These are phyloP conservation scores for Aporrectodea caliginosa DNA, from an alignment of 1,140 invertebrate genomes.

Conservation along the genomic window DNA sequence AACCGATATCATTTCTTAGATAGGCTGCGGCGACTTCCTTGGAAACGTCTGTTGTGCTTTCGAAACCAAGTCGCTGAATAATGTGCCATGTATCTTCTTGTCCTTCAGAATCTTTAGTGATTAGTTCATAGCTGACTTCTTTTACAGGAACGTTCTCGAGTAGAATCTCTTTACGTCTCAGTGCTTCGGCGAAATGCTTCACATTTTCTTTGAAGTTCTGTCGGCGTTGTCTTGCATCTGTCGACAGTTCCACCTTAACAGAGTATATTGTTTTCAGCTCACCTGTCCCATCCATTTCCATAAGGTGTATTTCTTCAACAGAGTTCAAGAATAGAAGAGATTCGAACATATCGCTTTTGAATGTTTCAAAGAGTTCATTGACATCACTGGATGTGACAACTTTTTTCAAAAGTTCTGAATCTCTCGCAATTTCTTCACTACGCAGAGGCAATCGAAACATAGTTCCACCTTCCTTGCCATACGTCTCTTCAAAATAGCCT, in stretches of 20 bases:
- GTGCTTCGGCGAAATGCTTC: not conserved
- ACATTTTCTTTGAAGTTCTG: not conserved
- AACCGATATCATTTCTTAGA: constrained; percentile 31
- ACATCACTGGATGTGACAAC: constrained; percentile 31
- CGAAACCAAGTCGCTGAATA: constrained; percentile 40
- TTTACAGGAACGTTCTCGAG: not conserved
- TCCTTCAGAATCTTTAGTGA: not conserved
- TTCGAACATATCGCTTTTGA: not conserved
- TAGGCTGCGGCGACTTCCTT: constrained; percentile 31
- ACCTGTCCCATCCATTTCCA: not conserved
- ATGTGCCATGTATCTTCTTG: constrained; percentile 33
- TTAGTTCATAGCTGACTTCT: constrained; percentile 7
- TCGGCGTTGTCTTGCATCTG: not conserved
- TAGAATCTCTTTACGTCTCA: not conserved
- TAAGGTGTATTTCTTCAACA: not conserved
- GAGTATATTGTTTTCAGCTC: not conserved
- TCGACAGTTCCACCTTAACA: not conserved
- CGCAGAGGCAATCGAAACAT: constrained; percentile 31
- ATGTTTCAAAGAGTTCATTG: constrained; percentile 30
- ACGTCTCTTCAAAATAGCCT: constrained; percentile 22
- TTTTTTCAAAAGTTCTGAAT: constrained; percentile 36
- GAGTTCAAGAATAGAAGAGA: constrained; percentile 14
- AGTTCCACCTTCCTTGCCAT: constrained; percentile 20
- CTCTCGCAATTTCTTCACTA: constrained; percentile 12
- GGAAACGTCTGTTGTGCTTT: constrained; percentile 18